A percentile compares a stretch with the other conserved stretches of the same genome.
Evolutionary conservation across 2,797 vertebrate species (phyloP).

Genomic region (Sebastes baramenuke): DNA sequence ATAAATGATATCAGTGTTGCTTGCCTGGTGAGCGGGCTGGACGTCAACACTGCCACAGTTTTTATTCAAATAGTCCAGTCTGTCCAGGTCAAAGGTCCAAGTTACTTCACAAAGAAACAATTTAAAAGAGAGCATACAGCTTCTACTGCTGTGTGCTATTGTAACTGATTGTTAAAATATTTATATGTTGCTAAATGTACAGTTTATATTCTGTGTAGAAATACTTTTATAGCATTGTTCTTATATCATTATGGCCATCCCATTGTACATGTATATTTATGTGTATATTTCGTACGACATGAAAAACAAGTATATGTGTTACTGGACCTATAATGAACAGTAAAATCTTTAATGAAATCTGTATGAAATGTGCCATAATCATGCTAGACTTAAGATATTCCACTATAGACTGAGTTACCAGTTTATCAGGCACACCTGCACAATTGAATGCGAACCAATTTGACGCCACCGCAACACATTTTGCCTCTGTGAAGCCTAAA

Average conservation of each 20-base stretch:
- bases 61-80: neutral
- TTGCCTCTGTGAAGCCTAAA: neutral
- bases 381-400: neutral
- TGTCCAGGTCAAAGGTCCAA: slow-evolving; percentile 24
- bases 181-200: neutral
- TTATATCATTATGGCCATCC: neutral
- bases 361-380: neutral
- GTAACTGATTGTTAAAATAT: neutral
- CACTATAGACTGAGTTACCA: neutral
- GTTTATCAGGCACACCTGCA: neutral
- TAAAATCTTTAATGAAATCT: neutral
- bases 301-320: neutral
- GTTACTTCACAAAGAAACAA: neutral
- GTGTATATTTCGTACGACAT: neutral
- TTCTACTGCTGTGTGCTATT: neutral
- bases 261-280: neutral
- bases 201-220: neutral
- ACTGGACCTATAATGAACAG: neutral
- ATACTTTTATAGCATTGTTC: neutral
- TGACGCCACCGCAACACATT: neutral
- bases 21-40: slow-evolving; percentile 22
- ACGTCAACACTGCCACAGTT: slow-evolving; percentile 4
- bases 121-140: neutral
- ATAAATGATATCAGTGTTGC: slow-evolving; percentile 32
- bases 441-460: neutral